Conservation (phyloP, 2,113 vertebrate genomes). For the Pituophis catenifer region DNA sequence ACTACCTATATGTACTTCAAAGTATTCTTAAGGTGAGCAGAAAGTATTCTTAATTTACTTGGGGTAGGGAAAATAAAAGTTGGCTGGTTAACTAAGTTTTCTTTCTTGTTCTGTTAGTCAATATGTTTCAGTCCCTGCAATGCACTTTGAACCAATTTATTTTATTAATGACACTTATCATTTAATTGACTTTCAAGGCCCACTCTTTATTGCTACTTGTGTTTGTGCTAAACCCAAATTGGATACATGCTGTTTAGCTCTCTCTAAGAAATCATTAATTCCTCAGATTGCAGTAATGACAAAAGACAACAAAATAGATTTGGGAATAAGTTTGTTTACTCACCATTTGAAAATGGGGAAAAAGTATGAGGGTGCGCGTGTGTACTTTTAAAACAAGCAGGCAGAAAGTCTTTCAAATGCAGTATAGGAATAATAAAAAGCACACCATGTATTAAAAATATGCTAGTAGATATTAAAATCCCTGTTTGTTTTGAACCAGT, state of each 20-base stretch:
- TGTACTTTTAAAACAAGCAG: neutral
- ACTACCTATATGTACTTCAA: neutral
- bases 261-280: slow-evolving; percentile 25
- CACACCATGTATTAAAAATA: neutral
- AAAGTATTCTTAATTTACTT: neutral
- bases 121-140: neutral
- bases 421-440: neutral
- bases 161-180: slow-evolving; percentile 2
- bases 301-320: slow-evolving; percentile 12
- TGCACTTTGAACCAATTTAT: slow-evolving; percentile 10
- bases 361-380: neutral
- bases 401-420: neutral
- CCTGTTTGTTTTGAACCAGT: neutral
- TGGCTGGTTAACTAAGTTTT: neutral
- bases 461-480: neutral
- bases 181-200: slow-evolving; percentile 26
- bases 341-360: neutral
- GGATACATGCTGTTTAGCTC: slow-evolving; percentile 21
- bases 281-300: slow-evolving; percentile 17
- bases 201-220: slow-evolving; percentile 4
- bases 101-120: neutral
- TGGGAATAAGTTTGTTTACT: neutral
- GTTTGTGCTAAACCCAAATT: slow-evolving; percentile 25
- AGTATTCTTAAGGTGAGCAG: neutral
- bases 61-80: neutral